Evolutionary conservation across 30 jellyfish, hydroid and myxozoan species (phyloP), one percentile per base, ranked within the genome.

Genomic region (Pseudorhiza aurosa): DNA sequence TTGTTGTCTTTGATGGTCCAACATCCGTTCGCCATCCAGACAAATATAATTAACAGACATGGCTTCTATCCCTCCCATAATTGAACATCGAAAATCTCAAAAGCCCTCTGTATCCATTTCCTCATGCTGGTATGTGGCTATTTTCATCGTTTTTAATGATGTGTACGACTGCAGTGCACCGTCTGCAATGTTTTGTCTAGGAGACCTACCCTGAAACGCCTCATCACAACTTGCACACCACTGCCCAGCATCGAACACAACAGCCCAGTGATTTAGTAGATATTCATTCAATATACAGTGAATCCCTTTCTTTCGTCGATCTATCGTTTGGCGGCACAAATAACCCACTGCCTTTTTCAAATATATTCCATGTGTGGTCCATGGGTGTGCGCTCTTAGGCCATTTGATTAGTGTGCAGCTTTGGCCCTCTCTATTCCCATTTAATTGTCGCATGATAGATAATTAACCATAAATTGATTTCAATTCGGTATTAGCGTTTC

Each of bases 71-170:
- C n/a, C n/a, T n/a, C n/a, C n/a, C n/a, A n/a, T n/a, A n/a, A n/a
- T n/a, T n/a, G n/a, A n/a, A n/a, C n/a, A n/a, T n/a, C n/a, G n/a
- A n/a, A n/a, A n/a, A n/a, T n/a, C n/a, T n/a, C n/a, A n/a, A n/a
- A n/a, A n/a, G n/a, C n/a, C n/a, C n/a, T n/a, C n/a, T n/a, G n/a
- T n/a, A n/a, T n/a, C 14, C 53, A 5, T 22, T 64, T 64, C 77
- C 77, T 64, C 77, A 33, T 35, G 77, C 58, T 64, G 77, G 1
- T 30, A 31, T 2, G 1, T n/a, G 24, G 32, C 77, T 19, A 32
- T 64, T 31, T 64, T 30, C 59, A 44, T 35, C 10, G 35, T 6
- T 14, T n/a, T 8, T 18, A 1, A 18, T 21, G 36, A 18, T 53
- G 57, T 1, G 28, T 31, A 31, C 26, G 59, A 5, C 59, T 30